Base-by-base conservation (phyloP, 2,113 vertebrate genomes). In the Hippocampus abdominalis region DNA sequence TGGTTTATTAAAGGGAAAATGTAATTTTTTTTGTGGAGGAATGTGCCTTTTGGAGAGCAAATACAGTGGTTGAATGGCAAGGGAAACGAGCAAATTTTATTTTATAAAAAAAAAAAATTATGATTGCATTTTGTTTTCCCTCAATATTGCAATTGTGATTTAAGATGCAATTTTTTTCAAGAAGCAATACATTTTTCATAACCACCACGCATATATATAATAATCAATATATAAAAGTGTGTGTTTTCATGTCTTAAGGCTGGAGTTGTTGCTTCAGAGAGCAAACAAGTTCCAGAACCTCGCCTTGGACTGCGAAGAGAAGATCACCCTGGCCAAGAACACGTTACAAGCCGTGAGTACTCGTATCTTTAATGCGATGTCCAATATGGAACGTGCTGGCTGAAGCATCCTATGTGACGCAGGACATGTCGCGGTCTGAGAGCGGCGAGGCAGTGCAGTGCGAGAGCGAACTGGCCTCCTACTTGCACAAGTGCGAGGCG, bases 201-300 rank as follows among this genome's bases (percentile, higher is more conserved):
- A 36, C 32, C 32, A 36, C 5, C 32, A 36, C n/a, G n/a, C 32
- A 36, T 1, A 36, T 36, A 36, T 6, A 36, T 36, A 36, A 6
- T 32, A 32, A 32, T 60, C 1, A 18, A 2, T 60, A 20, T 69
- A 36, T 6, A 36, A 36, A 36, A 36, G 32, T 36, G 32, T 36
- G 5, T 36, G 27, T 68, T 21, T 73, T 11, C 64, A 11, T 78
- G 56, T 72, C 57, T 86, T 56, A 46, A 99, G 97, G 84, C 84
- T 98, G 48, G 97, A 99, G 81, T 69, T 94, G 87, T 94, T 98
- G 84, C 93, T 98, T 77, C 96, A 98, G 77, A 94, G 94, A 69
- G 97, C 97, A 53, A 98, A 99, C 88, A 97, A 95, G 90, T 94
- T 99, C 85, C 97, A 99, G 91, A 98, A 98, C 87, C 94, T 93